Conservation (phyloP, 2,113 vertebrate species). For the Corydoras sp. region DNA sequence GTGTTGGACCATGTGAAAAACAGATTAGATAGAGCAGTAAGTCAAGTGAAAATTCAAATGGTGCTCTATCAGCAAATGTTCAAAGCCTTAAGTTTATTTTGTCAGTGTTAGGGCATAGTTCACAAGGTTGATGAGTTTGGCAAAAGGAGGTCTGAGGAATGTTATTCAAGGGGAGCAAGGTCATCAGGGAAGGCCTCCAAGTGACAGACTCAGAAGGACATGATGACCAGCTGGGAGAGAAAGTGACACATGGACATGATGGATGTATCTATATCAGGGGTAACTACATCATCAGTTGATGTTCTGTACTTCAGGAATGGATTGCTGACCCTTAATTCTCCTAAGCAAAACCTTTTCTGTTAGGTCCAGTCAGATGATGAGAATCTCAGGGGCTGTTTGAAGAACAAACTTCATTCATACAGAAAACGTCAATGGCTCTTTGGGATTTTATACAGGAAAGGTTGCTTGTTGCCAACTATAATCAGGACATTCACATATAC, state of each 20-base stretch:
- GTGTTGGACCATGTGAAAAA: conserved; percentile 11
- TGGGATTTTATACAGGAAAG: not conserved
- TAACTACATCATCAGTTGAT: not conserved
- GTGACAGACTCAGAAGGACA: conserved; percentile 62
- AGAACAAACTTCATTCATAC: not conserved
- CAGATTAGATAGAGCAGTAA: conserved; percentile 17
- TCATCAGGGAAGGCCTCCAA: conserved; percentile 37
- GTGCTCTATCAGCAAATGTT: conserved; percentile 31
- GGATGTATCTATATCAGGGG: not conserved
- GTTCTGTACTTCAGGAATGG: not conserved
- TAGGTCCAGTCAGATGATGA: conserved; percentile 3
- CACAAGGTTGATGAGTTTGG: conserved; percentile 20
- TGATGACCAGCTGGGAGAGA: conserved; percentile 11
- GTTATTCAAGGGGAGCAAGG: conserved; percentile 22
- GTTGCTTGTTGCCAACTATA: conserved; percentile 18
- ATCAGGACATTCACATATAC: conserved; percentile 18
- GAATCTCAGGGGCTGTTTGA: not conserved
- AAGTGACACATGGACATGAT: not conserved
- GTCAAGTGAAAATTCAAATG: conserved; percentile 19
- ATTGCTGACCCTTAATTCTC: not conserved
- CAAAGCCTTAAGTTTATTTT: conserved; percentile 26
- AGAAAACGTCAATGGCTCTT: not conserved
- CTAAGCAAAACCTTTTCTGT: not conserved
- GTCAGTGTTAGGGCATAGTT: conserved; percentile 31
- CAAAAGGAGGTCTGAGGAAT: conserved; percentile 29